These are phyloP conservation scores for Monochamus saltuarius DNA, from an alignment of 1,140 invertebrate genomes.

Conservation along the genomic window DNA sequence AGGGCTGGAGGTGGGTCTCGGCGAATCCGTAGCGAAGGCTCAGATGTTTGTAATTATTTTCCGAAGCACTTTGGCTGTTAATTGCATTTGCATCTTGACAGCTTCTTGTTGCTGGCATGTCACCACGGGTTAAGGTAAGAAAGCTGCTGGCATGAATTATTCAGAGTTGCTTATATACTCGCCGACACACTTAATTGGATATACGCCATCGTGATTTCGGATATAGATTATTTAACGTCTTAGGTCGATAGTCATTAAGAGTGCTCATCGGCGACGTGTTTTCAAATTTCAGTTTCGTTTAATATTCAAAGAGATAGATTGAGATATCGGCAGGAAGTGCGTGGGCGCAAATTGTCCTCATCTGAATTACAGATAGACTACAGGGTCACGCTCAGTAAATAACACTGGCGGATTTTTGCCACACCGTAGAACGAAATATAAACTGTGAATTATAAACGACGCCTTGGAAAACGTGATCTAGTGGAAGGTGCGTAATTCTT, in stretches of 20 bases:
- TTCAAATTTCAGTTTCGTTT: constrained; percentile 21
- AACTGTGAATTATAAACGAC: too few relatives aligned
- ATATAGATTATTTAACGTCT: constrained; percentile 24
- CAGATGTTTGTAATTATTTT: constrained; percentile 41
- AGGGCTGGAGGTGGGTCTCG: not conserved
- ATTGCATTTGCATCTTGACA: constrained; percentile 51
- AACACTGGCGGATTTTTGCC: too few relatives aligned
- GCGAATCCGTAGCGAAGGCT: constrained; percentile 2
- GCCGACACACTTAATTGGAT: constrained; percentile 26
- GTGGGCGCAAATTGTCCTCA: constrained; percentile 9
- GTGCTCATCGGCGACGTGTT: constrained; percentile 3
- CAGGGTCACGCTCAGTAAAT: too few relatives aligned
- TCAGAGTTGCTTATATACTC: constrained; percentile 26
- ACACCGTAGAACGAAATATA: too few relatives aligned
- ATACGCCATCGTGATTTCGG: constrained; percentile 23
- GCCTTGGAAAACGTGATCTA: too few relatives aligned
- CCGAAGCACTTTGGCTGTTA: constrained; percentile 46
- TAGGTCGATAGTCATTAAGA: constrained; percentile 17
- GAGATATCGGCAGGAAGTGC: constrained; percentile 5
- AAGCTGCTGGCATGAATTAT: constrained; percentile 48
- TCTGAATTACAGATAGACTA: too few relatives aligned
- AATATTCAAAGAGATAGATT: constrained; percentile 20
- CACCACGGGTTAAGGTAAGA: constrained; percentile 49
- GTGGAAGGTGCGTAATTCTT: too few relatives aligned
- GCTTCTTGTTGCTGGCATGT: constrained; percentile 48